Percentiles rank a stretch among this genome's conserved stretches.
phyloP scores from a whole-genome alignment of 2,113 vertebrate species.

The Crotalus tigris region DNA sequence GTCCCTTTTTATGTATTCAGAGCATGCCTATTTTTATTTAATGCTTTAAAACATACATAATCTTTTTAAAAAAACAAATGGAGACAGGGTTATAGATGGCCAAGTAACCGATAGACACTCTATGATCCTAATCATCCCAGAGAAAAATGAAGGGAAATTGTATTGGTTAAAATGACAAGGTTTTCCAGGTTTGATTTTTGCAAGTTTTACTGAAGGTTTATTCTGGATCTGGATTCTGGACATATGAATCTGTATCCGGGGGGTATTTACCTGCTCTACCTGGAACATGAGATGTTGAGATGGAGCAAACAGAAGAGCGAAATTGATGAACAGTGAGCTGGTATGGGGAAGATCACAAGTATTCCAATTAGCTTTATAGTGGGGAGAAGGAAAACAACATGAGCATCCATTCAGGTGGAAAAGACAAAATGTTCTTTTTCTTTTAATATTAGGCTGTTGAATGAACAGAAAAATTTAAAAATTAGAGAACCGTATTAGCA shows the following conservation, averaged over 20 bases:
- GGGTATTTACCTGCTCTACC: not conserved
- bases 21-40: not conserved
- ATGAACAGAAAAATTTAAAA: not conserved
- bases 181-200: not conserved
- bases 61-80: not conserved
- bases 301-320: not conserved
- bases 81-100: not conserved
- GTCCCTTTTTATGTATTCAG: not conserved
- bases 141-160: no score
- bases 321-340: not conserved
- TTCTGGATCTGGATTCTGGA: not conserved
- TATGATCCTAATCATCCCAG: not conserved
- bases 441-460: not conserved
- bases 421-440: not conserved
- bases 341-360: not conserved
- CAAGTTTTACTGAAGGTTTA: not conserved
- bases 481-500: not conserved
- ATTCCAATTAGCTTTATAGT: not conserved
- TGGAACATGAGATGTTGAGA: not conserved
- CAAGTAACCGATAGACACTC: not conserved
- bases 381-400: not conserved
- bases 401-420: not conserved
- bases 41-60: not conserved
- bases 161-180: not conserved
- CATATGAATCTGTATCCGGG: not conserved